Conservation (phyloP, 1,140 invertebrate species). For the Drosophila ogumai region DNA sequence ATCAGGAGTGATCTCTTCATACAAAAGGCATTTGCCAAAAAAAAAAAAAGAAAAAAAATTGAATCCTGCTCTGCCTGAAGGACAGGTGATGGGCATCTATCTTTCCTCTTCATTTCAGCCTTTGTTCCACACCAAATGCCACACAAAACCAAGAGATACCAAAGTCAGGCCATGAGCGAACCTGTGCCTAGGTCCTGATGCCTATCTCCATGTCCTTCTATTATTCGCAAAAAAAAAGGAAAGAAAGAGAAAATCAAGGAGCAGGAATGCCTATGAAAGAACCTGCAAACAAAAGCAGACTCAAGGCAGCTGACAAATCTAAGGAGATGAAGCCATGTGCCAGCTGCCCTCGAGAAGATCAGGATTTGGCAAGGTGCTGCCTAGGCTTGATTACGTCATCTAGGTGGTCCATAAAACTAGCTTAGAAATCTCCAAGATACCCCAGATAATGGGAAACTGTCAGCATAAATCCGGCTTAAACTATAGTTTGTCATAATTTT, state of each 20-base stretch:
- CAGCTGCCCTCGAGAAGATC: slow-evolving; percentile 59
- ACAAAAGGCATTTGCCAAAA: slow-evolving; percentile 44
- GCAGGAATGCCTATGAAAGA: slow-evolving; percentile 18
- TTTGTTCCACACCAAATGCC: slow-evolving; percentile 44
- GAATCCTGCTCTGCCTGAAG: slow-evolving; percentile 19
- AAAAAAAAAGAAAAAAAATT: slow-evolving; percentile 6
- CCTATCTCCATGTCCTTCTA: slow-evolving; percentile 67
- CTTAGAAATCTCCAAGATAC: slow-evolving; percentile 11
- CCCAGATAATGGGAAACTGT: slow-evolving; percentile 35
- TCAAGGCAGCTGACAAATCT: slow-evolving; percentile 70
- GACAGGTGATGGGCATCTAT: slow-evolving; percentile 78
- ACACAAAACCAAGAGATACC: slow-evolving; percentile 42
- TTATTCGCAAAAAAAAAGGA: slow-evolving; percentile 61
- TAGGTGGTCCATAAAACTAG: slow-evolving; percentile 58
- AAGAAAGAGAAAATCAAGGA: slow-evolving; percentile 8
- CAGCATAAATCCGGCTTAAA: slow-evolving; percentile 73
- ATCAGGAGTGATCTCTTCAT: slow-evolving; percentile 54
- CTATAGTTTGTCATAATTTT: slow-evolving; percentile 71
- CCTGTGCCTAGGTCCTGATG: slow-evolving; percentile 63
- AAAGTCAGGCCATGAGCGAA: slow-evolving; percentile 63
- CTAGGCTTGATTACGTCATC: slow-evolving; percentile 65
- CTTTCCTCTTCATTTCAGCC: slow-evolving; percentile 33
- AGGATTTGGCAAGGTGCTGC: slow-evolving; percentile 73
- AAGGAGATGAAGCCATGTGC: slow-evolving; percentile 47
- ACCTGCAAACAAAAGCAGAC: slow-evolving; percentile 61